A percentile compares a stretch with the other conserved stretches of the same genome.
Conservation (phyloP, 2,888 invertebrate species). For the Stenchaetothrips biformis region DNA sequence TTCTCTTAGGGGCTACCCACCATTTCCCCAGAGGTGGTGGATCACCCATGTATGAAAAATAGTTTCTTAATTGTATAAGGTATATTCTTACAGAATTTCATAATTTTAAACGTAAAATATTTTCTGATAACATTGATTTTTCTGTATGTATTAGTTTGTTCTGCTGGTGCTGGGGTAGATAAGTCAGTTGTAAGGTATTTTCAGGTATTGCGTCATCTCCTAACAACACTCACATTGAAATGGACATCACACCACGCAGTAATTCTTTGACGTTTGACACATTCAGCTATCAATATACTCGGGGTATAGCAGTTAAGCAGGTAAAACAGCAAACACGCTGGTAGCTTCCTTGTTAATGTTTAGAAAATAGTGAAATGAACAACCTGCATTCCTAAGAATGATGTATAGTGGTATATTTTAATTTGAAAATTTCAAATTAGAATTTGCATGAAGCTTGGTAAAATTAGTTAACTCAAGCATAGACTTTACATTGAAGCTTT, state of each 20-base stretch:
- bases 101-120: neutral
- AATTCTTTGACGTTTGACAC: slow-evolving; percentile 57
- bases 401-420: too few species aligned
- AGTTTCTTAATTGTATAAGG: neutral
- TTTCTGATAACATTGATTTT: neutral
- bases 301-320: slow-evolving; percentile 60
- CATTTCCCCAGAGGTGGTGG: neutral
- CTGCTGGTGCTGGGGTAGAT: neutral
- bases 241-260: slow-evolving; percentile 56
- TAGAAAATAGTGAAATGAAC: too few species aligned
- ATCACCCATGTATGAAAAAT: neutral
- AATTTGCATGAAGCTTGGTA: too few species aligned
- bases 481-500: too few species aligned
- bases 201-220: slow-evolving; percentile 44
- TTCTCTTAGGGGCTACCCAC: too few species aligned
- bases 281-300: slow-evolving; percentile 55
- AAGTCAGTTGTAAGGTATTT: slow-evolving; percentile 7
- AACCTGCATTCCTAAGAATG: too few species aligned
- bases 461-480: too few species aligned
- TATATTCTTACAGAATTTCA: too few species aligned
- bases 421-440: too few species aligned
- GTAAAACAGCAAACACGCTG: slow-evolving; percentile 41
- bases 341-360: neutral
- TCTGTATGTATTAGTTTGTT: neutral
- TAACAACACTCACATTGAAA: slow-evolving; percentile 52